Conservation (phyloP, 2,113 vertebrate species). For the Platysternon megacephalum region DNA sequence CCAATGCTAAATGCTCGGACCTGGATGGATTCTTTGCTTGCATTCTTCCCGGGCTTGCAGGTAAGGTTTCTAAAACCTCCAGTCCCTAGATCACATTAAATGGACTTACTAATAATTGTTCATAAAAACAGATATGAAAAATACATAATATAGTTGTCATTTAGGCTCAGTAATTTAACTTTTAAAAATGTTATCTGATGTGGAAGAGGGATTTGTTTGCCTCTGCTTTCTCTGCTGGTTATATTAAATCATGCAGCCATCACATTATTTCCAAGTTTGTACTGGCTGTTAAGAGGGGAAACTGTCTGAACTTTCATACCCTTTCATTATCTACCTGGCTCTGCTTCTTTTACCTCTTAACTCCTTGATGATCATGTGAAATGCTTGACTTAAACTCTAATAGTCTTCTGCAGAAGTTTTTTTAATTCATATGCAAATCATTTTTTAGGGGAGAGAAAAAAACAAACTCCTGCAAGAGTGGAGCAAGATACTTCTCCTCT, state of each 20-base stretch:
- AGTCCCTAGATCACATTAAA: not conserved
- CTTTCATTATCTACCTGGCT: not conserved
- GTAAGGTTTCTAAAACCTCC: constrained; percentile 73
- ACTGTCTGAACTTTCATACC: not conserved
- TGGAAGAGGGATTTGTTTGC: not conserved
- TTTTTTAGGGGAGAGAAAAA: not conserved
- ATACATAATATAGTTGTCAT: not conserved
- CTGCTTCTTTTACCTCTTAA: not conserved
- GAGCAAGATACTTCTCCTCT: not conserved
- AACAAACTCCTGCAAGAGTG: too few relatives aligned
- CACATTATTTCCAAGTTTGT: not conserved
- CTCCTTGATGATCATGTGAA: not conserved
- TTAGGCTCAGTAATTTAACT: not conserved
- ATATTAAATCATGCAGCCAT: accelerated
- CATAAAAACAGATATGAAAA: not conserved
- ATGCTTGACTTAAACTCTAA: not conserved
- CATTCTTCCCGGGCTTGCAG: constrained; percentile 98
- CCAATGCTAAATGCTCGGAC: constrained; percentile 96
- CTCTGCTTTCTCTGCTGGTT: not conserved
- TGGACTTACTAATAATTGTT: not conserved
- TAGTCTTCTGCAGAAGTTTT: not conserved
- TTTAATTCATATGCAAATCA: not conserved
- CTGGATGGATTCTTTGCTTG: constrained; percentile 98
- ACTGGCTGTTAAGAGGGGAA: not conserved
- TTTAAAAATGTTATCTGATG: not conserved